Conservation (phyloP, 1,140 invertebrate species). For the Aplysia californica region DNA sequence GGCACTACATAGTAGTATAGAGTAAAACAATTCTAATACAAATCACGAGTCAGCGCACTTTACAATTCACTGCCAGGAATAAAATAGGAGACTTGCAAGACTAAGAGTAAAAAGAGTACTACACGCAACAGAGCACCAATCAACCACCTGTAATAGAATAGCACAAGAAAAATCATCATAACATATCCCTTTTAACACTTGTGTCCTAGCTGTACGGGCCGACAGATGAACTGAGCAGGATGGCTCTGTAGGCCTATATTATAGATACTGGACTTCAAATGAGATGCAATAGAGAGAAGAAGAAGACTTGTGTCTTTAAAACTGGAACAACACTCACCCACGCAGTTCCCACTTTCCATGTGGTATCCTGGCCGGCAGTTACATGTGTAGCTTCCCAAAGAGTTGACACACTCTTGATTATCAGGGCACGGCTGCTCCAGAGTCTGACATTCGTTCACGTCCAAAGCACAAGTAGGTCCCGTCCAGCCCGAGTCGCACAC, state of each 20-base stretch:
- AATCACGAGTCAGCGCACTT: too few relatives aligned
- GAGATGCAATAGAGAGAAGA: background rate
- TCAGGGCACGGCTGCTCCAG: background rate
- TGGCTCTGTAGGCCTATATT: background rate
- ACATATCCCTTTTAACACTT: background rate
- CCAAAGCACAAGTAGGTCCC: conserved; percentile 19
- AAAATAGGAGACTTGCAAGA: too few relatives aligned
- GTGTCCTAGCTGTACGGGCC: too few relatives aligned
- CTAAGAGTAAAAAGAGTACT: too few relatives aligned
- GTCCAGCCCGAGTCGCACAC: conserved; percentile 26
- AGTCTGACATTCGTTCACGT: conserved; percentile 31
- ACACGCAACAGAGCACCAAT: too few relatives aligned
- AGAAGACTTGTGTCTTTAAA: background rate
- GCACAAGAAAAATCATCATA: background rate
- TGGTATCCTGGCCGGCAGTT: conserved; percentile 23
- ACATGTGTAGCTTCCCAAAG: conserved; percentile 22
- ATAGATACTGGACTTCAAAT: background rate
- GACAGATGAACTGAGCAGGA: too few relatives aligned
- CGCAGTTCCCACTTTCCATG: conserved; percentile 5
- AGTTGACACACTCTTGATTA: conserved; percentile 14
- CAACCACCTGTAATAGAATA: background rate
- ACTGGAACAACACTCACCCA: conserved; percentile 7
- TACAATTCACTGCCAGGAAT: too few relatives aligned
- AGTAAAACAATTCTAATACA: too few relatives aligned
- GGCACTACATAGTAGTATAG: too few relatives aligned